A percentile compares a stretch with the other conserved stretches of the same genome.
phyloP scores from a whole-genome alignment of 2,113 vertebrate species.

The Vanacampus margaritifer region DNA sequence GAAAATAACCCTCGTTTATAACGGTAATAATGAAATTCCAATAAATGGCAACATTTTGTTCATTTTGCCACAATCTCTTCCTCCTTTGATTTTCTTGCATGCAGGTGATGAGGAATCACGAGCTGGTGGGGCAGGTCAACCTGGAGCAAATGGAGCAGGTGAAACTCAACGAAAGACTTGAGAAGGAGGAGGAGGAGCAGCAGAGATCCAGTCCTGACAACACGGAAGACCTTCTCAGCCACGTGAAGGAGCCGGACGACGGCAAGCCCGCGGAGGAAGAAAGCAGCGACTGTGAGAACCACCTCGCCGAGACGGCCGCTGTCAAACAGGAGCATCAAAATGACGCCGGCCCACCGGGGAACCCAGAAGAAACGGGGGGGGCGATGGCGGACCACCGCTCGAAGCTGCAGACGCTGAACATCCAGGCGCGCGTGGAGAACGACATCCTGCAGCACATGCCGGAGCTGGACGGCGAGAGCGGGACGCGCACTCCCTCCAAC shows the following conservation, averaged over 20 bases:
- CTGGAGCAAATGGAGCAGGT: conserved; percentile 39
- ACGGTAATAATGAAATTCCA: no score
- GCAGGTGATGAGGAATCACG: conserved; percentile 60
- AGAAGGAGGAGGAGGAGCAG: neutral
- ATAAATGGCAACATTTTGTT: neutral
- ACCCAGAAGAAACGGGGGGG: neutral
- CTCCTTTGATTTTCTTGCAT: neutral
- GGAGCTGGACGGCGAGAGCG: conserved; percentile 1
- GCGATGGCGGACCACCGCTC: neutral
- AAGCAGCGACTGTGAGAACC: neutral
- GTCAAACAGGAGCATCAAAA: neutral
- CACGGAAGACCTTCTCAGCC: neutral
- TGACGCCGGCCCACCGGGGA: neutral
- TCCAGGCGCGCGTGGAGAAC: neutral
- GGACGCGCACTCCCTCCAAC: neutral
- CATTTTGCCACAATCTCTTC: neutral
- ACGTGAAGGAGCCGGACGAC: neutral
- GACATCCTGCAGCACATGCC: neutral
- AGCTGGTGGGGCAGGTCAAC: conserved; percentile 60
- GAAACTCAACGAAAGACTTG: neutral
- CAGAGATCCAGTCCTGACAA: neutral
- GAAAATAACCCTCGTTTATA: no score
- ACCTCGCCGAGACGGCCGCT: neutral
- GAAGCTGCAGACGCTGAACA: neutral
- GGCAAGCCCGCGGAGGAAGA: neutral